Conservation (phyloP, 23 tunicate species). For the Halocynthia aurantium region DNA sequence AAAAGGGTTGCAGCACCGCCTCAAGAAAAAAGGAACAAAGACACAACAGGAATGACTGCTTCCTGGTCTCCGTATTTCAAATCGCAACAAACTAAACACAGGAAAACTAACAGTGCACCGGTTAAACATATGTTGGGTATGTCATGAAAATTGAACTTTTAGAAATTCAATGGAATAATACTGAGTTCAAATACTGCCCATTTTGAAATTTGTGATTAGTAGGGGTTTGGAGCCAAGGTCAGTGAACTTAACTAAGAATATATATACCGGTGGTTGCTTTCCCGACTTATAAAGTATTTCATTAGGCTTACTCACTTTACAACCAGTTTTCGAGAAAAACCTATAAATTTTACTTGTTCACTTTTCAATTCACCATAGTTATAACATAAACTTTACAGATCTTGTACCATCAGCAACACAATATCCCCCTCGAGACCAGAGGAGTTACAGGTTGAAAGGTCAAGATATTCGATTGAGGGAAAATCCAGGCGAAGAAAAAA, state of each 20-base stretch:
- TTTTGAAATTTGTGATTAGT: too few species aligned
- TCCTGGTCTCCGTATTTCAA: slow-evolving; percentile 27
- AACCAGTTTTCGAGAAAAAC: background rate
- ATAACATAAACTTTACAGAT: slow-evolving; percentile 30
- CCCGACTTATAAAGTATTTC: too few species aligned
- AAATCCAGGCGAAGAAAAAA: slow-evolving; percentile 59
- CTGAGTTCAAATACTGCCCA: too few species aligned
- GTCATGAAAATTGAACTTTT: background rate
- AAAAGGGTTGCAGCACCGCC: slow-evolving; percentile 3
- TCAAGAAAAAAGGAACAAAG: background rate
- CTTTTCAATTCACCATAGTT: background rate
- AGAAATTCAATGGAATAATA: too few species aligned
- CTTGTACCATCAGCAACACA: slow-evolving; percentile 64
- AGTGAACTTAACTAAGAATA: too few species aligned
- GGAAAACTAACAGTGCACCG: slow-evolving; percentile 14
- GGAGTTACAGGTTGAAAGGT: slow-evolving; percentile 65
- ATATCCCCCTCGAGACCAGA: slow-evolving; percentile 62
- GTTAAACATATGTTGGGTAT: slow-evolving; percentile 14
- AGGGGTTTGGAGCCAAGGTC: too few species aligned
- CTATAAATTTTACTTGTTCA: background rate
- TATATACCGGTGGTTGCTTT: too few species aligned
- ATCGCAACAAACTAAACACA: slow-evolving; percentile 22
- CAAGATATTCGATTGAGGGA: slow-evolving; percentile 58
- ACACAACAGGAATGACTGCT: background rate
- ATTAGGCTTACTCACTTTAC: too few species aligned